phyloP scores from a whole-genome alignment of 1,140 invertebrate species.

The roundworm (Caenorhabditis elegans) region WBcel235 BX284606.5:11194001-11194500 shows the following conservation, averaged over 20 bases:
- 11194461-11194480: conserved; percentile 63
- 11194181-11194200: conserved; percentile 57
- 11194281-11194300: conserved; percentile 43
- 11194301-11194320: conserved; percentile 53
- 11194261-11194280: conserved; percentile 50
- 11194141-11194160: conserved; percentile 60
- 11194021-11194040: conserved; percentile 58
- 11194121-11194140: conserved; percentile 56
- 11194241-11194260: conserved; percentile 38
- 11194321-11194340: conserved; percentile 43
- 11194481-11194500: conserved; percentile 52
- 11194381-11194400: conserved; percentile 52
- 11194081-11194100: conserved; percentile 61
- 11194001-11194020: conserved; percentile 57
- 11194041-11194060: conserved; percentile 62
- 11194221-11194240: not conserved
- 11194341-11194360: conserved; percentile 46
- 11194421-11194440: conserved; percentile 51
- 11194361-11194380: conserved; percentile 44
- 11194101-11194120: conserved; percentile 58
- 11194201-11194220: conserved; percentile 49
- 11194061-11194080: conserved; percentile 61
- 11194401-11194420: conserved; percentile 60
- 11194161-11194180: conserved; percentile 50
- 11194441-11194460: conserved; percentile 61